Evolutionary conservation across 1,140 invertebrate species (phyloP), one percentile per base, ranked within the genome.

Genomic region (Drosophila kurseongensis): DNA sequence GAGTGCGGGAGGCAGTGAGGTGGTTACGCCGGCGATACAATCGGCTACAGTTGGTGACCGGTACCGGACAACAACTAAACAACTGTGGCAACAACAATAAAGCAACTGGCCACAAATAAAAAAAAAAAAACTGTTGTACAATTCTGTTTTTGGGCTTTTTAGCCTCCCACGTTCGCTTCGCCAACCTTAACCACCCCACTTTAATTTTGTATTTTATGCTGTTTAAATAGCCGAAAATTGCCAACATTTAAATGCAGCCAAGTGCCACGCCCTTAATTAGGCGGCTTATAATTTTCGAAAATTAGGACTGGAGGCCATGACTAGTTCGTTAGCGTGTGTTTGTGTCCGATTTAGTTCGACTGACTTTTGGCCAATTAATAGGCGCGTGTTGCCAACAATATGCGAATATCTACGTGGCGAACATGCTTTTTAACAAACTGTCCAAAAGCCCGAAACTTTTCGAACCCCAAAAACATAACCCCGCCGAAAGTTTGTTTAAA

Each of bases 291-390:
- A 76, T 76, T 76, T 59, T 42, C n/a, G 0, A 27, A 32, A 9
- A 13, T 8, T 23, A 29, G 5, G 18, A 18, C 9, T 9, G 9
- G 38, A 44, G 16, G 5, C 12, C 14, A 1, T 1, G 6, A 32
- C 27, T 35, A 52, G 60, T 51, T 63, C 50, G 73, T 76, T 76
- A 57, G 67, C n/a, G 16, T 16, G 35, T 69, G 44, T 40, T 48
- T 45, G 48, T 51, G 45, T 41, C 44, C 52, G 47, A 68, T 47
- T 45, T 71, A 68, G 63, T 60, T 50, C 35, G 36, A 71, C 36
- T 67, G 71, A 56, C 75, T 77, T 77, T 60, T 68, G 72, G 62
- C 75, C 77, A 77, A 77, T 77, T 77, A 77, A 77, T 77, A 77
- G 75, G 75, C 75, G 74, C 75, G 63, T 77, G 73, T 75, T 63